A percentile compares a stretch with the other conserved stretches of the same genome.
Conservation (phyloP, 1,140 invertebrate species). For the Drosophila ohnishii region DNA sequence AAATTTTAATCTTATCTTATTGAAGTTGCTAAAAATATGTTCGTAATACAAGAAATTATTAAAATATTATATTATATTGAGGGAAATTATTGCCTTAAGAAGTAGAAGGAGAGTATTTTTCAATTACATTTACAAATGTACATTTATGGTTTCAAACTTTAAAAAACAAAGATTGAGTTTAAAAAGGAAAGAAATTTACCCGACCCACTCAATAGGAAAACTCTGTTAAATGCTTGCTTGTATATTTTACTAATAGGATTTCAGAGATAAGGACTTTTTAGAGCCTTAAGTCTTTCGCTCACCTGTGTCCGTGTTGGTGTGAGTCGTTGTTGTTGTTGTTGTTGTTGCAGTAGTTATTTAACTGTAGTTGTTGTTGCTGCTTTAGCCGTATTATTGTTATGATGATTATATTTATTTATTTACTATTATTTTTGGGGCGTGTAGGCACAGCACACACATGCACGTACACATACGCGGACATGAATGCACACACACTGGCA, state of each 20-base stretch:
- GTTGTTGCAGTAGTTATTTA: constrained; percentile 8
- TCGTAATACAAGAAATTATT: too few species aligned
- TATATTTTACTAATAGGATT: background rate
- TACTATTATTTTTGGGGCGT: constrained; percentile 1
- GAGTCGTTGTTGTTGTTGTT: constrained; percentile 15
- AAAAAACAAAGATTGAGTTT: too few species aligned
- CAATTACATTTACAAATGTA: too few species aligned
- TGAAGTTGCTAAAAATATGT: too few species aligned
- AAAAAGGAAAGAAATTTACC: too few species aligned
- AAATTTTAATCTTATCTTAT: too few species aligned
- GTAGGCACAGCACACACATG: constrained; percentile 19
- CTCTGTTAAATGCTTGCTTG: background rate
- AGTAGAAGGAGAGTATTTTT: too few species aligned
- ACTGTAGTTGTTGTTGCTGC: constrained; percentile 26
- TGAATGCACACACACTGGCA: constrained; percentile 25
- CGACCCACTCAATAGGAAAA: background rate
- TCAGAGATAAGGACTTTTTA: background rate
- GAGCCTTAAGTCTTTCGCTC: background rate
- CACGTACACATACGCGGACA: constrained; percentile 25
- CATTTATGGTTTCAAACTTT: too few species aligned
- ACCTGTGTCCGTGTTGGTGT: constrained; percentile 14
- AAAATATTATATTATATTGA: too few species aligned
- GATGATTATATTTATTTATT: constrained; percentile 8
- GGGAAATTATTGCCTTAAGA: too few species aligned
- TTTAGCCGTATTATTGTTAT: constrained; percentile 8